Evolutionary conservation across 2,888 invertebrate species (phyloP).

Genomic region (Syrista parreyssii): DNA sequence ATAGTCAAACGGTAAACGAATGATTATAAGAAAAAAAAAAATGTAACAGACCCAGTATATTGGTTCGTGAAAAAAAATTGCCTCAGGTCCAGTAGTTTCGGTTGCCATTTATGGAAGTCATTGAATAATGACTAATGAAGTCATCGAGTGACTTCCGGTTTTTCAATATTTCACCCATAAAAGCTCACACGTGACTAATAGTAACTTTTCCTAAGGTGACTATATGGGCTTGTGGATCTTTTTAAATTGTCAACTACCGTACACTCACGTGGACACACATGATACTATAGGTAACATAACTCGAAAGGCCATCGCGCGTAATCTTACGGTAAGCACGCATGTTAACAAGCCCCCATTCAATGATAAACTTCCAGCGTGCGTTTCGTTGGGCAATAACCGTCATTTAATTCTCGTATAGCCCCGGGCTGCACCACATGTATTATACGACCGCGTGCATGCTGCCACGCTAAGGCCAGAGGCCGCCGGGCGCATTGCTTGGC

Average conservation of each 20-base stretch:
- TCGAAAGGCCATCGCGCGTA: slow-evolving; percentile 33
- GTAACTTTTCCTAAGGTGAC: neutral
- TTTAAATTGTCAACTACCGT: neutral
- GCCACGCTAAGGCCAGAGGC: slow-evolving; percentile 1
- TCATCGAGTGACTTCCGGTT: neutral
- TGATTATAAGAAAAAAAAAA: neutral
- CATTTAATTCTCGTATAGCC: slow-evolving; percentile 42
- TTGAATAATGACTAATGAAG: neutral
- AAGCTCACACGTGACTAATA: neutral
- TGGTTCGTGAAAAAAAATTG: neutral
- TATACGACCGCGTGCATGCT: slow-evolving; percentile 3
- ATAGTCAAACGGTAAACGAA: neutral
- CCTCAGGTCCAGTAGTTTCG: neutral
- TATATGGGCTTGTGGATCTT: neutral
- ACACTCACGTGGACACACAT: neutral
- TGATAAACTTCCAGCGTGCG: slow-evolving; percentile 41
- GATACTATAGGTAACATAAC: neutral
- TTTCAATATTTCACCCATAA: neutral
- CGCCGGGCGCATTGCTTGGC: slow-evolving; percentile 7
- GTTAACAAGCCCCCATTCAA: slow-evolving; percentile 42
- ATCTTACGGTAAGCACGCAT: slow-evolving; percentile 43
- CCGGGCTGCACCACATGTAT: neutral
- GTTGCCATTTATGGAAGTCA: neutral
- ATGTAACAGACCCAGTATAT: neutral
- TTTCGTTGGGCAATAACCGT: slow-evolving; percentile 41